These are phyloP conservation scores for Melipona quadrifasciata DNA, from an alignment of 1,140 invertebrate species.

Conservation along the genomic window DNA sequence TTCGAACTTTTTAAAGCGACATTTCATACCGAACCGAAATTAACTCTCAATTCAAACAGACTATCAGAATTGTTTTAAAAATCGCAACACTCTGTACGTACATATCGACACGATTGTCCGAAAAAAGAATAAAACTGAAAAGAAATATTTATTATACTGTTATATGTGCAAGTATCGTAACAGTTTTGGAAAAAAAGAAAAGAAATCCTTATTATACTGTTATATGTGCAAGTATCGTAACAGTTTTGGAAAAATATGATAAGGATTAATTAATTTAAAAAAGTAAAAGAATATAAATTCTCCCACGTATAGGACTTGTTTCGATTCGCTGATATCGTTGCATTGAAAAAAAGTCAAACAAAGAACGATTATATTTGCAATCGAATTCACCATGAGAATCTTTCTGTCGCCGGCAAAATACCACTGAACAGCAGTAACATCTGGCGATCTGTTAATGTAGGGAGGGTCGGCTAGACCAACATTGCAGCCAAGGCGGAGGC, in stretches of 20 bases:
- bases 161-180: no score
- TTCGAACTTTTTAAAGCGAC: no score
- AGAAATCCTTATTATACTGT: no score
- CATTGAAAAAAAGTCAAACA: background rate
- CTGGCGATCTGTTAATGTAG: conserved; percentile 80
- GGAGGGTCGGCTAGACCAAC: conserved; percentile 66
- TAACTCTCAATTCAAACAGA: no score
- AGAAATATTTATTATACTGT: no score
- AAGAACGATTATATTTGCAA: conserved; percentile 3
- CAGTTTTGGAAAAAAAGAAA: no score
- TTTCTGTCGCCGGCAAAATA: conserved; percentile 75
- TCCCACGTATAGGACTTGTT: background rate
- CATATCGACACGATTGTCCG: no score
- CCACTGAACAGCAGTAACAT: conserved; percentile 75
- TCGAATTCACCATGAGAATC: conserved; percentile 71
- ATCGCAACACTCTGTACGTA: no score
- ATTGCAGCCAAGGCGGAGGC: conserved; percentile 66
- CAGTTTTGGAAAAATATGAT: background rate
- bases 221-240: background rate
- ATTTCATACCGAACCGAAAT: no score
- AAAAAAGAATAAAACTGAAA: background rate
- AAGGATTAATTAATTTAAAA: background rate
- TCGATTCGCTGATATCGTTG: background rate
- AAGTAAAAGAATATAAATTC: background rate
- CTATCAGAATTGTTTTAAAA: no score